A percentile compares a stretch with the other conserved stretches of the same genome.
These are phyloP conservation scores for Oxyruncus cristatus DNA, from an alignment of 2,113 vertebrate species.

Conservation along the genomic window DNA sequence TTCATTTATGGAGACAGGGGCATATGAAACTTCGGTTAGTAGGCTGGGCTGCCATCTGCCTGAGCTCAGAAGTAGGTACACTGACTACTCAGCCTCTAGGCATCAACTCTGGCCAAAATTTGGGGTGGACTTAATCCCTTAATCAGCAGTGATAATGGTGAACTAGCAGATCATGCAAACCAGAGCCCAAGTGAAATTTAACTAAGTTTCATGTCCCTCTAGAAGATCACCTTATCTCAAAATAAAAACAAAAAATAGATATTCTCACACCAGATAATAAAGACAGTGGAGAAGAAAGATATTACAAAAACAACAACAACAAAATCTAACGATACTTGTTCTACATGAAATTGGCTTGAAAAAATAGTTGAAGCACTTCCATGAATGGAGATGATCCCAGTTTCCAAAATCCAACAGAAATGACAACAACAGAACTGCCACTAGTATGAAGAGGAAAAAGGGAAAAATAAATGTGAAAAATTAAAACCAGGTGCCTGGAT, in stretches of 20 bases:
- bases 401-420: neutral
- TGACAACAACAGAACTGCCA: fast-evolving
- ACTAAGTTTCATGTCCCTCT: neutral
- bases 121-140: neutral
- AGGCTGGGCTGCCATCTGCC: neutral
- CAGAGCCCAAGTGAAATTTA: neutral
- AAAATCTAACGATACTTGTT: neutral
- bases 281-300: neutral
- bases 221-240: neutral
- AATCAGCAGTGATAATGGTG: neutral
- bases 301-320: neutral
- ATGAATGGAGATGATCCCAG: neutral
- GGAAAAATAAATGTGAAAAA: neutral
- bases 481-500: neutral
- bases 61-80: neutral
- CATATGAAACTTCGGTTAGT: neutral
- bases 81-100: neutral
- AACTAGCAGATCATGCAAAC: neutral
- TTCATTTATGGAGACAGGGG: neutral
- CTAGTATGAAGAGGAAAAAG: neutral
- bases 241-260: neutral
- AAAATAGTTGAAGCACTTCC: neutral
- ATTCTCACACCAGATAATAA: neutral
- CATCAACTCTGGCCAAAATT: neutral
- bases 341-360: neutral